These are phyloP conservation scores for Pyrrhosoma nymphula DNA, from an alignment of 2,888 invertebrate species.

Conservation along the genomic window DNA sequence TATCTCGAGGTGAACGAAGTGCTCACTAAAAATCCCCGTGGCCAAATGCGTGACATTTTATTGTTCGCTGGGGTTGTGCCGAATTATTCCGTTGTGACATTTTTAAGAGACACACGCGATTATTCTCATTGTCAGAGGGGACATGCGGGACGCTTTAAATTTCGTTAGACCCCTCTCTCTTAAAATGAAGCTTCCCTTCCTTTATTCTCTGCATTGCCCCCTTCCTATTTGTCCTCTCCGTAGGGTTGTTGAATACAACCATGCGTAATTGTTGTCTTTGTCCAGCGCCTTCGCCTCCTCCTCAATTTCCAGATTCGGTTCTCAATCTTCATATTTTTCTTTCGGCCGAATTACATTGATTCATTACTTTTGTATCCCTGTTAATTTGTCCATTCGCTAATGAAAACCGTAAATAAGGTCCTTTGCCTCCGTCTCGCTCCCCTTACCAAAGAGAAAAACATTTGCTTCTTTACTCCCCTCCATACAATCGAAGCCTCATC, in stretches of 20 bases:
- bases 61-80: not conserved
- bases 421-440: not conserved
- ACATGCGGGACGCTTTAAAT: not conserved
- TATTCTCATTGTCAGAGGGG: not conserved
- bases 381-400: conserved; percentile 7
- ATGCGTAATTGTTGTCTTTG: not conserved
- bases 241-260: not conserved
- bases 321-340: not conserved
- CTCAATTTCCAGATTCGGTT: not conserved
- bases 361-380: not conserved
- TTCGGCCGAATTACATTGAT: not conserved
- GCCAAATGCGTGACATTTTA: not conserved
- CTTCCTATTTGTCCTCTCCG: not conserved
- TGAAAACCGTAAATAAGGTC: conserved; percentile 55
- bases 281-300: not conserved
- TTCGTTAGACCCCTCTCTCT: not conserved
- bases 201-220: not conserved
- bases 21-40: not conserved
- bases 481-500: not conserved
- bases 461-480: not conserved
- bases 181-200: not conserved
- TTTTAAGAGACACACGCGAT: not conserved
- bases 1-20: not conserved
- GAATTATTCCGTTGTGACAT: not conserved
- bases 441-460: not conserved